Conservation (phyloP, 2,888 invertebrate genomes). For the Acrocyrtus sp. region DNA sequence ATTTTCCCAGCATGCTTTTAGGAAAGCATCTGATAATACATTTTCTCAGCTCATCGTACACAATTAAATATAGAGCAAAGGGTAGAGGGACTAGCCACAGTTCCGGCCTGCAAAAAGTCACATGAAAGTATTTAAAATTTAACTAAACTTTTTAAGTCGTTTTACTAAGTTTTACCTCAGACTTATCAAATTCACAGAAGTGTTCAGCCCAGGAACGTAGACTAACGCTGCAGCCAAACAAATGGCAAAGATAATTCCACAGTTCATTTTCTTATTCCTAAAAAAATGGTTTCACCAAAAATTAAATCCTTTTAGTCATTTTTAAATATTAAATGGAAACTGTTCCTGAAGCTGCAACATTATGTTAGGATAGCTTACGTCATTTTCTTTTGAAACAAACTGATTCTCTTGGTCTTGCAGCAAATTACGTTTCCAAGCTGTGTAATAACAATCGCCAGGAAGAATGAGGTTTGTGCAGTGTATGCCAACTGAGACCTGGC, state of each 20-base stretch:
- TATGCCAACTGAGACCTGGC: conserved; percentile 41
- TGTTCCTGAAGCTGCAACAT: too few relatives aligned
- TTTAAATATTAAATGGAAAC: not conserved
- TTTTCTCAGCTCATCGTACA: conserved; percentile 69
- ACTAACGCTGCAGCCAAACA: conserved; percentile 42
- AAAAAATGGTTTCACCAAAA: not conserved
- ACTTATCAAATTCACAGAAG: conserved; percentile 23
- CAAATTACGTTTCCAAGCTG: conserved; percentile 58
- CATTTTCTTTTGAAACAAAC: conserved; percentile 65
- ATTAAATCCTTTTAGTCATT: not conserved
- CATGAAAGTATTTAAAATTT: conserved; percentile 1
- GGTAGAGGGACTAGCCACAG: conserved; percentile 72
- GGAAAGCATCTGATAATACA: conserved; percentile 24
- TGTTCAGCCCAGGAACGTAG: conserved; percentile 49
- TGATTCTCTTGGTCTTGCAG: conserved; percentile 57
- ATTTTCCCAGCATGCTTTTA: conserved; percentile 5
- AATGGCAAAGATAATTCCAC: conserved; percentile 49
- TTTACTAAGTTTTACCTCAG: conserved; percentile 24
- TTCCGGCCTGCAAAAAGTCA: conserved; percentile 59
- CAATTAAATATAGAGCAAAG: conserved; percentile 70
- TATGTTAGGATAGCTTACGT: conserved; percentile 40
- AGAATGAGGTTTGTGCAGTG: conserved; percentile 56
- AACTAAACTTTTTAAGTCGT: not conserved
- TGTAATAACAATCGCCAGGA: conserved; percentile 55
- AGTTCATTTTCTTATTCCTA: conserved; percentile 58